Conservation (phyloP, 2,888 invertebrate genomes). For the Mythimna albipuncta region DNA sequence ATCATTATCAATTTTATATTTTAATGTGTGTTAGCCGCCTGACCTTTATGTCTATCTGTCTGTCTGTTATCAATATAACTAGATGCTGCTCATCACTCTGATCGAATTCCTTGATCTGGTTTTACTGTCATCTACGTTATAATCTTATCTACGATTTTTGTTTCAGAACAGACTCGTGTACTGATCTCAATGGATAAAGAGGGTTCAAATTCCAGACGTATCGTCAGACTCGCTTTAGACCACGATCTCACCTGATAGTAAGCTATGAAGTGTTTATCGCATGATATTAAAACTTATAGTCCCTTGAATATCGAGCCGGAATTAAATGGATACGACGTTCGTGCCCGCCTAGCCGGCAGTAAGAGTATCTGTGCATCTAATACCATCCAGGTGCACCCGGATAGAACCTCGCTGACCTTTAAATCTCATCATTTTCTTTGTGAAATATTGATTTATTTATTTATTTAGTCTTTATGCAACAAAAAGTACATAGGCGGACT, state of each 20-base stretch:
- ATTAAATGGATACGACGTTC: too few relatives aligned
- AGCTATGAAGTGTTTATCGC: neutral
- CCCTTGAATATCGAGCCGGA: too few relatives aligned
- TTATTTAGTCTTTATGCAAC: too few relatives aligned
- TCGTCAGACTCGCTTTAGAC: neutral
- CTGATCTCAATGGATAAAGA: neutral
- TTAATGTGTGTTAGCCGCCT: neutral
- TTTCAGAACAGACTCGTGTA: neutral
- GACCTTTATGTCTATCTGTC: conserved; percentile 20
- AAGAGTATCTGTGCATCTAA: too few relatives aligned
- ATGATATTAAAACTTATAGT: too few relatives aligned
- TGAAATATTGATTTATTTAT: too few relatives aligned
- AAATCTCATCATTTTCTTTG: too few relatives aligned
- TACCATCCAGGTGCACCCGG: too few relatives aligned
- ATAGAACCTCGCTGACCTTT: too few relatives aligned
- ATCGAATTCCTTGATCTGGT: conserved; percentile 36
- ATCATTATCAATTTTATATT: neutral
- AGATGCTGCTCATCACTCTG: conserved; percentile 24
- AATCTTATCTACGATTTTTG: conserved; percentile 9
- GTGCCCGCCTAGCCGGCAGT: too few relatives aligned
- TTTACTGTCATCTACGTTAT: conserved; percentile 25
- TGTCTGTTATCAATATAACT: conserved; percentile 35
- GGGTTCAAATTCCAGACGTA: neutral
- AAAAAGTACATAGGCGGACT: too few relatives aligned
- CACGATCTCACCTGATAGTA: neutral